Evolutionary conservation across 2,888 invertebrate genomes (phyloP).

Genomic region (Polydrusus tereticollis): DNA sequence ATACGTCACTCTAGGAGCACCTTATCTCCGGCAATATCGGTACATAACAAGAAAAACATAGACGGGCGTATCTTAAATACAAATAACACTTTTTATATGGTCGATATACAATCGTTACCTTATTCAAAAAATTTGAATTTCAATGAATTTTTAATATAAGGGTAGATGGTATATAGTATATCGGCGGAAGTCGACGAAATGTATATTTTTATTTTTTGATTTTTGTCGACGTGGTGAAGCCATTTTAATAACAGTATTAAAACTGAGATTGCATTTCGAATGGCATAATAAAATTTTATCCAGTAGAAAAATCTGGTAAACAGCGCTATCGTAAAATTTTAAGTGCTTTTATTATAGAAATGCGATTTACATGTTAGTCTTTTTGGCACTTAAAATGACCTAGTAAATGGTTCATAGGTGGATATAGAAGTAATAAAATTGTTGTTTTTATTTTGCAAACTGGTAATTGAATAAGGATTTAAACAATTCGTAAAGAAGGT

Average conservation of each 20-base stretch:
- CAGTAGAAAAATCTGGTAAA: slow-evolving; percentile 49
- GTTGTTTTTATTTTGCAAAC: not conserved
- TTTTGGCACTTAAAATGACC: slow-evolving; percentile 39
- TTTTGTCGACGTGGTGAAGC: slow-evolving; percentile 42
- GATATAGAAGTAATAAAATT: slow-evolving; percentile 21
- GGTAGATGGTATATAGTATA: slow-evolving; percentile 3
- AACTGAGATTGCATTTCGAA: slow-evolving; percentile 44
- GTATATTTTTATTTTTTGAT: slow-evolving; percentile 45
- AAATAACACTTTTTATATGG: slow-evolving; percentile 4
- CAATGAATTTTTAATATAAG: slow-evolving; percentile 42
- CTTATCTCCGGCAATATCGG: too few relatives aligned
- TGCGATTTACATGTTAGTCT: slow-evolving; percentile 47
- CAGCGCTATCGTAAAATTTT: slow-evolving; percentile 47
- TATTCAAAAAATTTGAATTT: slow-evolving; percentile 37
- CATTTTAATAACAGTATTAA: slow-evolving; percentile 47
- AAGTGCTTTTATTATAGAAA: slow-evolving; percentile 46
- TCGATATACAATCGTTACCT: not conserved
- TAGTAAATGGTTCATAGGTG: slow-evolving; percentile 34
- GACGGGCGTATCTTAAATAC: too few relatives aligned
- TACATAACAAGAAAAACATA: too few relatives aligned
- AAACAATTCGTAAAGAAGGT: too few relatives aligned
- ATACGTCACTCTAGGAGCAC: too few relatives aligned
- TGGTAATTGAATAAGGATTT: too few relatives aligned
- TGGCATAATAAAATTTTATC: slow-evolving; percentile 48
- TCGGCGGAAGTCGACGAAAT: slow-evolving; percentile 31